phyloP scores from a whole-genome alignment of 2,113 vertebrate species.

The Theristicus caerulescens region DNA sequence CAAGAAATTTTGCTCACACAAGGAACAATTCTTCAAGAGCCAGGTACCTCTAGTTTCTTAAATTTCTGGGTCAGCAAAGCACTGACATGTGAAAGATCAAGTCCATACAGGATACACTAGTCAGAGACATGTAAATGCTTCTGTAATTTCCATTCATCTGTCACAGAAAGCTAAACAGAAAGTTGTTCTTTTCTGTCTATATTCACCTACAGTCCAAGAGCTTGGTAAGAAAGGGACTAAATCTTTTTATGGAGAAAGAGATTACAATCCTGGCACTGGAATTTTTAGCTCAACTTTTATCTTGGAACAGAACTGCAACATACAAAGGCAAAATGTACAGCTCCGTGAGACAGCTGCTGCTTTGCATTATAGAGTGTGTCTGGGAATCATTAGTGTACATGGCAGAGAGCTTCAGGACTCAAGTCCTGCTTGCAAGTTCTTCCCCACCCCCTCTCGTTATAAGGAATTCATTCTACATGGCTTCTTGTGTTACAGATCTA shows the following conservation, averaged over 20 bases:
- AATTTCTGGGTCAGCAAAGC: not conserved
- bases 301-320: not conserved
- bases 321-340: not conserved
- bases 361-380: accelerated
- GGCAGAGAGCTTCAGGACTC: not conserved
- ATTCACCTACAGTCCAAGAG: not conserved
- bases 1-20: not conserved
- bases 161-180: not conserved
- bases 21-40: not conserved
- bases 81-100: not conserved
- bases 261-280: not conserved
- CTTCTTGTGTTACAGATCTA: not conserved
- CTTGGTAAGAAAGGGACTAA: not conserved
- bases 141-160: not conserved
- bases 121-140: not conserved
- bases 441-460: not conserved
- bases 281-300: not conserved
- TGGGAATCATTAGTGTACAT: not conserved
- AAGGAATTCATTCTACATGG: not conserved
- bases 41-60: not conserved
- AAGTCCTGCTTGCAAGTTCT: not conserved
- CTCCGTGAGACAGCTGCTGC: not conserved
- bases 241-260: not conserved
- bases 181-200: not conserved
- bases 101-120: not conserved